A percentile compares a stretch with the other conserved stretches of the same genome.
These are phyloP conservation scores for Orius insidiosus DNA, from an alignment of 1,140 invertebrate genomes.

Conservation along the genomic window DNA sequence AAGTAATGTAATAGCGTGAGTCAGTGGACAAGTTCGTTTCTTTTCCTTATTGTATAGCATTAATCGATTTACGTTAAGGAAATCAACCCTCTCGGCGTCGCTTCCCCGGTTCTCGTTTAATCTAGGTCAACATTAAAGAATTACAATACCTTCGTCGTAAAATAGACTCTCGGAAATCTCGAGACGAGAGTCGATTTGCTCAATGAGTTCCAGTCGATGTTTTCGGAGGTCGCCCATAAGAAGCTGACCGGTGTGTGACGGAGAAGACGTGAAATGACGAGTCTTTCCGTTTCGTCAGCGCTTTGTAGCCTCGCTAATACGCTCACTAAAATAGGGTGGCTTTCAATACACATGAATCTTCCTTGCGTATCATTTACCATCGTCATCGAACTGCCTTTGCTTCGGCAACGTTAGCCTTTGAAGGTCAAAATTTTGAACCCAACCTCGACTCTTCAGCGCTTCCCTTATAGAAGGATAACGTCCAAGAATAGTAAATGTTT, in stretches of 20 bases:
- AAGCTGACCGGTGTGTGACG: constrained; percentile 16
- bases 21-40: not conserved
- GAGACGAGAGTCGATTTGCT: constrained; percentile 15
- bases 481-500: constrained; percentile 20
- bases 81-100: not conserved
- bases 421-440: constrained; percentile 20
- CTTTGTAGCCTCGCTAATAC: constrained; percentile 6
- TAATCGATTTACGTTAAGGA: not conserved
- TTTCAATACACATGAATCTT: not conserved
- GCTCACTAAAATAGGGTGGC: constrained; percentile 1
- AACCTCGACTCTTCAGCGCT: constrained; percentile 18
- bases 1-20: not conserved
- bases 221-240: constrained; percentile 14
- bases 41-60: too few species aligned
- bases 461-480: constrained; percentile 19
- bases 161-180: constrained; percentile 18
- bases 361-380: constrained; percentile 7
- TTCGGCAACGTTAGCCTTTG: constrained; percentile 5
- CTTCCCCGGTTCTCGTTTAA: not conserved
- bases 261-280: constrained; percentile 10
- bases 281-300: constrained; percentile 6
- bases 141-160: constrained; percentile 18
- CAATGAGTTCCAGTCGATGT: constrained; percentile 17
- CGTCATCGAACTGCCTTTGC: constrained; percentile 9
- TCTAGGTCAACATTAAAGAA: not conserved